Evolutionary conservation across 64 coral and sea anemone species (phyloP).

Genomic region (Porites lutea): DNA sequence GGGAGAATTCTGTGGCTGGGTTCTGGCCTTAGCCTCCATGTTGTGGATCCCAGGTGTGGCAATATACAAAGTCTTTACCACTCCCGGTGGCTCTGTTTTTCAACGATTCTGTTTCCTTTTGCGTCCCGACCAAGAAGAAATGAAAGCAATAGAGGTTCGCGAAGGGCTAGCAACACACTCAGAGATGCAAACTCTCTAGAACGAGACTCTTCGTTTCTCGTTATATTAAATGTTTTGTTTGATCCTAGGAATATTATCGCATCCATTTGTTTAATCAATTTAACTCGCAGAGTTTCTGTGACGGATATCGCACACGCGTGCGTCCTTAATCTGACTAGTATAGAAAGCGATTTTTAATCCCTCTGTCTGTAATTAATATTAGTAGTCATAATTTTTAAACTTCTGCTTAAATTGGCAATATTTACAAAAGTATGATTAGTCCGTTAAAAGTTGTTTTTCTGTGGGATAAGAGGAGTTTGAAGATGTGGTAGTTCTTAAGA

Average conservation of each 20-base stretch:
- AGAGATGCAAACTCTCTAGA: constrained; percentile 22
- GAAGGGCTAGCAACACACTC: constrained; percentile 51
- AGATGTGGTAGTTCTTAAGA: no score
- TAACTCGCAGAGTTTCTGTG: no score
- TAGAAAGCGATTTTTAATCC: no score
- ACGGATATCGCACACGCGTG: no score
- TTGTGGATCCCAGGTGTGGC: constrained; percentile 93
- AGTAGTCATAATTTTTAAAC: no score
- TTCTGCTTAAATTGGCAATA: no score
- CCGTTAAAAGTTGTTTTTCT: no score
- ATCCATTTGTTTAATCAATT: no score
- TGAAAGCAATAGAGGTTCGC: constrained; percentile 78
- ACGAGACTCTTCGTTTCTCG: not conserved
- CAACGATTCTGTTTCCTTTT: constrained; percentile 50
- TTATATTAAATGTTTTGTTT: not conserved
- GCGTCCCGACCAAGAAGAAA: constrained; percentile 63
- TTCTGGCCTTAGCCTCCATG: constrained; percentile 93
- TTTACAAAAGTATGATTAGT: no score
- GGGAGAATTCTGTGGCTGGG: constrained; percentile 92
- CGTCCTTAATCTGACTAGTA: not conserved
- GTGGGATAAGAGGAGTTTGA: no score
- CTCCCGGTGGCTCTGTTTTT: constrained; percentile 29
- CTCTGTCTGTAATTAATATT: no score
- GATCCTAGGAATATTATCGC: no score
- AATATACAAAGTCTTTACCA: constrained; percentile 62